phyloP scores from a whole-genome alignment of 1,140 invertebrate genomes.

The Brachystomella parvula region DNA sequence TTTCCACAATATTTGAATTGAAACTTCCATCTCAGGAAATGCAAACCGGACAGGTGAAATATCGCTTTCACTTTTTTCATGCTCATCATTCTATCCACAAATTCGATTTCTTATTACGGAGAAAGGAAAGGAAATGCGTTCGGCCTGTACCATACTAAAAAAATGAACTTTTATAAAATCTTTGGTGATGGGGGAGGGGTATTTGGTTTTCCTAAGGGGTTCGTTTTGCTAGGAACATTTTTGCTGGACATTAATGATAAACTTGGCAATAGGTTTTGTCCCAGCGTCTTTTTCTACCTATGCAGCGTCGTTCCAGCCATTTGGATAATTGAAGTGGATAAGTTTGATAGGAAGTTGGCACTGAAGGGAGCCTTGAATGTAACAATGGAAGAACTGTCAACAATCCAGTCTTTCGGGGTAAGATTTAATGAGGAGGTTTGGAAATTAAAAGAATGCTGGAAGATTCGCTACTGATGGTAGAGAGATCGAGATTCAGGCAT shows the following conservation, averaged over 20 bases:
- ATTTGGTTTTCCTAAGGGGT: too few species aligned
- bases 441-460: neutral
- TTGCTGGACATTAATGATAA: too few species aligned
- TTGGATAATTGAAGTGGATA: slow-evolving; percentile 74
- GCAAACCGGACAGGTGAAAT: neutral
- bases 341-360: slow-evolving; percentile 55
- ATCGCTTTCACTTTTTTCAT: neutral
- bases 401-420: neutral
- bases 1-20: neutral
- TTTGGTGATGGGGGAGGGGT: too few species aligned
- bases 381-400: slow-evolving; percentile 7
- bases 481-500: too few species aligned
- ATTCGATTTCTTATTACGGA: neutral
- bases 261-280: slow-evolving; percentile 73
- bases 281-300: slow-evolving; percentile 73
- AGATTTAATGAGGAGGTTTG: too few species aligned
- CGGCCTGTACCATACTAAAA: too few species aligned
- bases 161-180: too few species aligned
- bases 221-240: too few species aligned
- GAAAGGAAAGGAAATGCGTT: neutral
- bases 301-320: slow-evolving; percentile 73
- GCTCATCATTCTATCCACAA: neutral
- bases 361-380: slow-evolving; percentile 37
- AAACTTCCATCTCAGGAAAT: too few species aligned
- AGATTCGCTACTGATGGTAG: too few species aligned